Evolutionary conservation across 1,140 invertebrate species (phyloP).

Genomic region (Bicyclus anynana): DNA sequence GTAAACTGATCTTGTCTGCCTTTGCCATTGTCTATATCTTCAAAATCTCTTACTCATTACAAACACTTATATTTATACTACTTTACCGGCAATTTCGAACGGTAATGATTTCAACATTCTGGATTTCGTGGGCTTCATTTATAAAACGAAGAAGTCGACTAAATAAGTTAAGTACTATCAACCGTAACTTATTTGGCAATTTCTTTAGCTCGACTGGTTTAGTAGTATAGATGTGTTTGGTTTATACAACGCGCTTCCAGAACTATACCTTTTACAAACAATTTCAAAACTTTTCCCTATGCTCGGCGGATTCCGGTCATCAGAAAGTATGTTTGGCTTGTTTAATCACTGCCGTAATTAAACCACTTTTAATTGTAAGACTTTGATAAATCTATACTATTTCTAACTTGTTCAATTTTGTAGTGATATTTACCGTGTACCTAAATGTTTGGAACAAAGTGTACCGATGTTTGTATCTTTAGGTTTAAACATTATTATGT

Average conservation of each 20-base stretch:
- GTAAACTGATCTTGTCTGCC: no score
- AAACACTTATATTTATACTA: no score
- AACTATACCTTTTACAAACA: background rate
- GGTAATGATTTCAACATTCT: no score
- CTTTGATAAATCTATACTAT: conserved; percentile 75
- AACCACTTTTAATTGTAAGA: conserved; percentile 59
- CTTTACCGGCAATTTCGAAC: no score
- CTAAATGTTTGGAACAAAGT: conserved; percentile 73
- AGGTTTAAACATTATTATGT: conserved; percentile 56
- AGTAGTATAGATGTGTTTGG: no score
- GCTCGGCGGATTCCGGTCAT: conserved; percentile 16
- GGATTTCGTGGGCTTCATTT: no score
- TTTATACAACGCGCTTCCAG: conserved; percentile 3
- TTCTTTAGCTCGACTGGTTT: no score
- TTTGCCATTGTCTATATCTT: background rate
- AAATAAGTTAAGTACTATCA: no score
- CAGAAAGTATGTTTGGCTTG: conserved; percentile 56
- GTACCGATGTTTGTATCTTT: conserved; percentile 68
- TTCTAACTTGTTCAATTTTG: conserved; percentile 76
- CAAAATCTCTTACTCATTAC: no score
- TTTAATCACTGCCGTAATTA: conserved; percentile 72
- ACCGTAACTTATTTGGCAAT: no score
- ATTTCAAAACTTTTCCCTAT: background rate
- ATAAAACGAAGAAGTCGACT: no score
- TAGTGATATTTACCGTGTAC: conserved; percentile 75